Percentiles rank a stretch among this genome's conserved stretches.
These are phyloP conservation scores for Ligdia adustata DNA, from an alignment of 2,888 invertebrate genomes.

Conservation along the genomic window DNA sequence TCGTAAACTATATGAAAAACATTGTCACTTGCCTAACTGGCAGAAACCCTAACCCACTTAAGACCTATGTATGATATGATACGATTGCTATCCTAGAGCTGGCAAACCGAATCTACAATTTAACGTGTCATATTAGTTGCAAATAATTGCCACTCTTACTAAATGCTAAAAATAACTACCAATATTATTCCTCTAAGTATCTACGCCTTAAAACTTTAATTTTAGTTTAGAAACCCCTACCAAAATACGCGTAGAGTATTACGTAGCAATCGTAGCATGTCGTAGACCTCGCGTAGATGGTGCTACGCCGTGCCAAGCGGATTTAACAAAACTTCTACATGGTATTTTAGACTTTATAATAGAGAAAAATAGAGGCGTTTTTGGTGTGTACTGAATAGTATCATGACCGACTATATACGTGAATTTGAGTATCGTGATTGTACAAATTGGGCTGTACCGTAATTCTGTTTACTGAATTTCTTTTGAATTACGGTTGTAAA, in stretches of 20 bases:
- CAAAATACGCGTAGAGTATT: constrained; percentile 12
- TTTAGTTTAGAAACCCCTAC: constrained; percentile 8
- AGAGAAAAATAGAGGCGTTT: neutral
- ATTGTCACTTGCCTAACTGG: no score
- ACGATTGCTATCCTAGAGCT: no score
- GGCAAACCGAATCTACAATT: no score
- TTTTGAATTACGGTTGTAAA: constrained; percentile 30
- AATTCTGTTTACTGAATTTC: constrained; percentile 33
- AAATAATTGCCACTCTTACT: no score
- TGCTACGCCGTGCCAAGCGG: constrained; percentile 32
- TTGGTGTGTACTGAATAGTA: constrained; percentile 5
- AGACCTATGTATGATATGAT: no score
- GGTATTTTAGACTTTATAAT: neutral
- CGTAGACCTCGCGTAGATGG: constrained; percentile 26
- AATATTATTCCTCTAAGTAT: no score
- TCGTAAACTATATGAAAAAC: no score
- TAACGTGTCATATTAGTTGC: no score
- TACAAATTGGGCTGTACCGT: constrained; percentile 32
- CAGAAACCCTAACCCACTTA: no score
- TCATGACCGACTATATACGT: constrained; percentile 25
- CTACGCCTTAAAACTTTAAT: constrained; percentile 9
- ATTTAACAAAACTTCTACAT: constrained; percentile 2
- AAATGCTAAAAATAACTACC: no score
- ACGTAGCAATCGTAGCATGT: constrained; percentile 27
- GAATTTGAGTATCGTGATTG: constrained; percentile 27